Conservation (phyloP, 2,113 vertebrate species). For the Pterophyllum scalare region DNA sequence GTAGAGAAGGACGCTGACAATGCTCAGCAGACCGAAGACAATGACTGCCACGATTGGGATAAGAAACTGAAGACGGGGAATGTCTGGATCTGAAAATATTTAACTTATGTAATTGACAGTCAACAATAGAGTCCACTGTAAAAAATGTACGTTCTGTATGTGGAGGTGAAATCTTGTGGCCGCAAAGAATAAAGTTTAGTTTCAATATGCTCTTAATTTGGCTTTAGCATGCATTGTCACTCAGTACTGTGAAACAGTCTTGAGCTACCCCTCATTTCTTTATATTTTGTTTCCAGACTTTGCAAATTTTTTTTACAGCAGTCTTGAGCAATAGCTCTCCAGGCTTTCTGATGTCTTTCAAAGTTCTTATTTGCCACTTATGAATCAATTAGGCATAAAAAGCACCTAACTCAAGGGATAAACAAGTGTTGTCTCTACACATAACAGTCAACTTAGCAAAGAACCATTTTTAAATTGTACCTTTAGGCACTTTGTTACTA, state of each 20-base stretch:
- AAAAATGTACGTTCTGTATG: not conserved
- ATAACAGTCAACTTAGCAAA: too few species aligned
- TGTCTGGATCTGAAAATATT: slow-evolving; percentile 35
- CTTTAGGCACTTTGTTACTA: too few species aligned
- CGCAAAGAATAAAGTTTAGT: not conserved
- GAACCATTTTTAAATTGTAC: too few species aligned
- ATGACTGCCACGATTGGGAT: slow-evolving; percentile 45
- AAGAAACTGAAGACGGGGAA: slow-evolving; percentile 27
- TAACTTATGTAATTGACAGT: not conserved
- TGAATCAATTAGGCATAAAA: not conserved
- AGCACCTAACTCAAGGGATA: not conserved
- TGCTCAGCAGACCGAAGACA: slow-evolving; percentile 13
- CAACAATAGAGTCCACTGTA: not conserved
- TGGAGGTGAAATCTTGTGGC: not conserved
- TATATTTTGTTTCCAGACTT: not conserved
- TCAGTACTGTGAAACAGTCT: not conserved
- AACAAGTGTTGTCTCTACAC: not conserved
- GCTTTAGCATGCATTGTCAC: not conserved
- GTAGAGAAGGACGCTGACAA: slow-evolving; percentile 44
- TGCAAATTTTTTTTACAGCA: not conserved
- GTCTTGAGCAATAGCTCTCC: not conserved
- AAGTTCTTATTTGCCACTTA: not conserved
- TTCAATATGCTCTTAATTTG: not conserved
- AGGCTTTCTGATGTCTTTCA: not conserved
- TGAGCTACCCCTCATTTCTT: not conserved